A percentile compares a stretch with the other conserved stretches of the same genome.
phyloP scores from a whole-genome alignment of 2,888 invertebrate species.

The Mystacides longicornis region DNA sequence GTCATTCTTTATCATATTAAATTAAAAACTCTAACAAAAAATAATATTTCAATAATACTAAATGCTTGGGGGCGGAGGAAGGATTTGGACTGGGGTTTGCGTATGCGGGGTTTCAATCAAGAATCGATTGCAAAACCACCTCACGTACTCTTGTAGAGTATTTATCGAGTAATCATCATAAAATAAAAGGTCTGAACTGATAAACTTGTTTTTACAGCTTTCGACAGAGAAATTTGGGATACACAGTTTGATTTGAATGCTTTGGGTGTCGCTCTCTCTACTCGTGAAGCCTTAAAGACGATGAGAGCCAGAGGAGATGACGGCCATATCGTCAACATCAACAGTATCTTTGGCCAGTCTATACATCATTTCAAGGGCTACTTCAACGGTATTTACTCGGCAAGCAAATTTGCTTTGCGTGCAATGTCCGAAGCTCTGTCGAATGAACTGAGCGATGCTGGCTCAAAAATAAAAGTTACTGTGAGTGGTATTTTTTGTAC shows the following conservation, averaged over 20 bases:
- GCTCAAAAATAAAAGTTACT: constrained; percentile 42
- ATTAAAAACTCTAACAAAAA: too few species aligned
- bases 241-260: constrained; percentile 46
- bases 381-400: constrained; percentile 43
- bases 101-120: too few species aligned
- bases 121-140: too few species aligned
- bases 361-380: constrained; percentile 31
- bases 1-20: too few species aligned
- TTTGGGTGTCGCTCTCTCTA: constrained; percentile 47
- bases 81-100: too few species aligned
- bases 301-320: constrained; percentile 28
- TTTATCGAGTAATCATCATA: too few species aligned
- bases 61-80: too few species aligned
- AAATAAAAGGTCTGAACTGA: too few species aligned
- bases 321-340: constrained; percentile 22
- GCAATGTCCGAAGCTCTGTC: constrained; percentile 45
- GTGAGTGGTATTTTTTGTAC: constrained; percentile 33
- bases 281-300: constrained; percentile 47
- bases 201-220: too few species aligned
- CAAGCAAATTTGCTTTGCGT: constrained; percentile 49
- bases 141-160: too few species aligned
- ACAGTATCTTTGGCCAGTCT: constrained; percentile 39
- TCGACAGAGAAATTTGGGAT: constrained; percentile 9
- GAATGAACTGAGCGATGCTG: constrained; percentile 41
- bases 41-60: too few species aligned